Evolutionary conservation across 2,888 invertebrate species (phyloP).

Genomic region (Pammene fasciana): DNA sequence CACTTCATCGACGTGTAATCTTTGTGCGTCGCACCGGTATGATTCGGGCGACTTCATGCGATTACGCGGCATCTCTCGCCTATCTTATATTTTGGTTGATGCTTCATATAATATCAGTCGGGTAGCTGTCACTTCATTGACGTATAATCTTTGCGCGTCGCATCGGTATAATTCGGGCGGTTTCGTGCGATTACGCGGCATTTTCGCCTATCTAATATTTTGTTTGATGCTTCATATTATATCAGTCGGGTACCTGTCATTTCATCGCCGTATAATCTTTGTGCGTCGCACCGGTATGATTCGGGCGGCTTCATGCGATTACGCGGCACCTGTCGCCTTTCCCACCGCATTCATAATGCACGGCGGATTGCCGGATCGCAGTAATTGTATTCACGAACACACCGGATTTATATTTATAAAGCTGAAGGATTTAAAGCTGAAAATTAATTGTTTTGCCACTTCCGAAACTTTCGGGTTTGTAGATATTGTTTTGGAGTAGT

Average conservation of each 20-base stretch:
- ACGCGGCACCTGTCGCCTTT: constrained; percentile 43
- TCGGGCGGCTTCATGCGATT: constrained; percentile 43
- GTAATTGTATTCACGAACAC: constrained; percentile 43
- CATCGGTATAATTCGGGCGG: neutral
- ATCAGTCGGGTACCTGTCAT: no score
- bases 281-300: constrained; percentile 28
- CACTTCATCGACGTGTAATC: neutral
- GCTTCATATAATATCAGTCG: no score
- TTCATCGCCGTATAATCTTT: constrained; percentile 20
- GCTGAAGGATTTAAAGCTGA: constrained; percentile 36
- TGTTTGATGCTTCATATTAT: no score
- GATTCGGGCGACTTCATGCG: neutral
- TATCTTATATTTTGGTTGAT: neutral
- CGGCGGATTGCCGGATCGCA: constrained; percentile 43
- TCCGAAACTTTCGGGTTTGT: neutral
- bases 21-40: neutral
- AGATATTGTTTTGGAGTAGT: neutral
- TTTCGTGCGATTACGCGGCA: neutral
- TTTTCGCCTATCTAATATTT: neutral
- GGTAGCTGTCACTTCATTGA: no score
- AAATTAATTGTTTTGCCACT: constrained; percentile 29
- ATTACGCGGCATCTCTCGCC: neutral
- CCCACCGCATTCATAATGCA: constrained; percentile 43
- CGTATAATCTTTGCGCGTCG: no score
- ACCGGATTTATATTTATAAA: constrained; percentile 42